phyloP scores from a whole-genome alignment of 1,140 invertebrate genomes.

The Rhynchophorus ferrugineus region DNA sequence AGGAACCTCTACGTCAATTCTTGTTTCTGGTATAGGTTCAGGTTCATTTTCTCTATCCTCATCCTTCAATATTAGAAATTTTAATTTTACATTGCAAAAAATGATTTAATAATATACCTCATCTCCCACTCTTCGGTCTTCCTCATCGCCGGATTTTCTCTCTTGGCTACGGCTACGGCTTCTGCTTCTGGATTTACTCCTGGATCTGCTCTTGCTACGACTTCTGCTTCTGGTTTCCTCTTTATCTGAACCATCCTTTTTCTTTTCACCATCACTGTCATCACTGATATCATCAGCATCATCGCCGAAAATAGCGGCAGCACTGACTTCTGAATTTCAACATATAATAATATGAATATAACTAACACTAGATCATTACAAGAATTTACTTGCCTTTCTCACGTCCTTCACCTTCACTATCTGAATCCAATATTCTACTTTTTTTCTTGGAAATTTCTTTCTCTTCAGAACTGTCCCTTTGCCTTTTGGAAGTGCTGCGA shows the following conservation, averaged over 20 bases:
- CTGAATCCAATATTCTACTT: conserved; percentile 44
- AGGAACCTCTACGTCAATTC: conserved; percentile 94
- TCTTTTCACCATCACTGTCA: conserved; percentile 64
- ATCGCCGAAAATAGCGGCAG: conserved; percentile 81
- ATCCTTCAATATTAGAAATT: conserved; percentile 35
- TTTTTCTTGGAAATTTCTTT: conserved; percentile 42
- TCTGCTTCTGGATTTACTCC: conserved; percentile 40
- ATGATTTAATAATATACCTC: conserved; percentile 9
- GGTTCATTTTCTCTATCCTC: conserved; percentile 64
- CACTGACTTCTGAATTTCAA: conserved; percentile 43
- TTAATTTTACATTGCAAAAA: conserved; percentile 10
- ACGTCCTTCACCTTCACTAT: conserved; percentile 45
- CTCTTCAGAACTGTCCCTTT: conserved; percentile 36
- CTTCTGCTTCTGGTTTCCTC: conserved; percentile 40
- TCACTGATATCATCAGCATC: conserved; percentile 85
- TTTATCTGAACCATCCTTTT: conserved; percentile 37
- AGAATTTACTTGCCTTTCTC: conserved; percentile 33
- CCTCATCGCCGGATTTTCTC: conserved; percentile 39
- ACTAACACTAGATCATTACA: conserved; percentile 9
- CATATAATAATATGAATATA: conserved; percentile 1
- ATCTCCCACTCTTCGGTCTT: conserved; percentile 24
- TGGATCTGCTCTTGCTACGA: conserved; percentile 29
- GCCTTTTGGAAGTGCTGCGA: conserved; percentile 31
- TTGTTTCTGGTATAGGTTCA: conserved; percentile 78
- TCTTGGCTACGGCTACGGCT: conserved; percentile 33